These are phyloP conservation scores for Fundulus diaphanus DNA, from an alignment of 2,797 vertebrate species.

Conservation along the genomic window DNA sequence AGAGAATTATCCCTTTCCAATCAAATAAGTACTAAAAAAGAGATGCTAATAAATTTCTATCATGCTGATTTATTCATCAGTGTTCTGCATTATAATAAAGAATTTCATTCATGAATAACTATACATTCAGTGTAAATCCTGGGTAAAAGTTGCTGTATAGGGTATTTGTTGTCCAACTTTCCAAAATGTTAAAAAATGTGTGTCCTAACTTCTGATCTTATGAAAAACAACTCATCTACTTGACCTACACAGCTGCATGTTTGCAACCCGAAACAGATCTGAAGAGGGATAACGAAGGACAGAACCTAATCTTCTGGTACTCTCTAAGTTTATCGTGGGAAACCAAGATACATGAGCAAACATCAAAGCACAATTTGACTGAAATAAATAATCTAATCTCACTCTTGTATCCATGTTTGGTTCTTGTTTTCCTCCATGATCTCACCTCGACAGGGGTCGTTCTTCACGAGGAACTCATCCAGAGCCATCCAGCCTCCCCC, in stretches of 20 bases:
- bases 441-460: conserved; percentile 97
- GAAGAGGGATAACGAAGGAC: background rate
- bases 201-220: background rate
- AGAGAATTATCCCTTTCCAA: background rate
- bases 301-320: background rate
- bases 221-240: background rate
- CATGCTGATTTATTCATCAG: background rate
- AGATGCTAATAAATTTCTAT: background rate
- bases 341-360: background rate
- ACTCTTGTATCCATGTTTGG: background rate
- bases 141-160: background rate
- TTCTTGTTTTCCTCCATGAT: conserved; percentile 14
- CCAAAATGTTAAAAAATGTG: background rate
- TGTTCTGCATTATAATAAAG: background rate
- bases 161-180: background rate
- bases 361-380: background rate
- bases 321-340: background rate
- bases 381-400: background rate
- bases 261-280: background rate
- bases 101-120: background rate
- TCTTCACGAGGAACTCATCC: conserved; percentile 99
- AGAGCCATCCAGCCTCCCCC: conserved; percentile 99
- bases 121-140: no score
- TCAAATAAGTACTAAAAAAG: background rate
- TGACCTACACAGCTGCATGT: background rate